phyloP scores from a whole-genome alignment of 2,113 vertebrate species.

The Sylvicapra grimmia region DNA sequence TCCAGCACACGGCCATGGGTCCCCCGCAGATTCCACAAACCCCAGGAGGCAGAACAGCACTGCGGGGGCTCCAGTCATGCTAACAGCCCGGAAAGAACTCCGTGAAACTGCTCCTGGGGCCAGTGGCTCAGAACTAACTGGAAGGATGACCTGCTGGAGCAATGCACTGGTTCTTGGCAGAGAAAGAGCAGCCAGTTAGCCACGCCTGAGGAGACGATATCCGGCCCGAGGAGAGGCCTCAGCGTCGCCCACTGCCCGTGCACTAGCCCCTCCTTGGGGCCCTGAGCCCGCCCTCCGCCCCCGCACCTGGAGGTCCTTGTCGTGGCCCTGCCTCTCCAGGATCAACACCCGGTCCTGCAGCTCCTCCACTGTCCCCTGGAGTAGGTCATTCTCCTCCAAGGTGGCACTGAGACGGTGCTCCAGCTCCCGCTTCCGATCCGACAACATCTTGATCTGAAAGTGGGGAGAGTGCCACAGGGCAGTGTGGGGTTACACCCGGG shows the following conservation, averaged over 20 bases:
- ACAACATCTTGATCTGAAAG: constrained; percentile 95
- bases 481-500: background rate
- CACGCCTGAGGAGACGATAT: background rate
- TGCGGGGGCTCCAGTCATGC: background rate
- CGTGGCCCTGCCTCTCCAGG: constrained; percentile 90
- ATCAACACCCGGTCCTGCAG: constrained; percentile 91
- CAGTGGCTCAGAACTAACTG: background rate
- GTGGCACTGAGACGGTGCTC: constrained; percentile 88
- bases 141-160: background rate
- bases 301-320: constrained; percentile 93
- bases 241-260: fast-evolving
- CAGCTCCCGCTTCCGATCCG: constrained; percentile 91
- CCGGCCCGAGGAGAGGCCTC: background rate
- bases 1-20: background rate
- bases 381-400: constrained; percentile 92
- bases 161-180: background rate
- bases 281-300: background rate
- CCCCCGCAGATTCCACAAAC: background rate
- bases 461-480: background rate
- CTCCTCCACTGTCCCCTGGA: constrained; percentile 90
- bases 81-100: constrained; percentile 18
- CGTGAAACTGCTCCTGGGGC: background rate
- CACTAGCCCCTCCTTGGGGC: background rate
- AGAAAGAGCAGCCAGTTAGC: background rate
- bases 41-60: background rate